A percentile compares a stretch with the other conserved stretches of the same genome.
These are phyloP conservation scores for Petaurus breviceps DNA, from an alignment of 2,113 vertebrate genomes.

Conservation along the genomic window DNA sequence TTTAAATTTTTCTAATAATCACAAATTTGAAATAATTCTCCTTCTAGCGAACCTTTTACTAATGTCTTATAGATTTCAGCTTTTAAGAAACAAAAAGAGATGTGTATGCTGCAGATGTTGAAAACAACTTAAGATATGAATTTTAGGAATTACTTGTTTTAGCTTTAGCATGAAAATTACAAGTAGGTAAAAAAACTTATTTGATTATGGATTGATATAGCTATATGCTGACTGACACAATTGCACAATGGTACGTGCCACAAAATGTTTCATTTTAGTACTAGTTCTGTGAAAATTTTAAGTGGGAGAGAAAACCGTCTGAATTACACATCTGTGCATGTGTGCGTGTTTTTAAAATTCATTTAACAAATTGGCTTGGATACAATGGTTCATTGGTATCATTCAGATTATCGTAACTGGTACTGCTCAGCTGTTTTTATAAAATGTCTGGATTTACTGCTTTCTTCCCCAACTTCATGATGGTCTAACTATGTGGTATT, in stretches of 20 bases:
- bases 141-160: constrained; percentile 53
- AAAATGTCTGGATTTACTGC: constrained; percentile 44
- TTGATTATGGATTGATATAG: constrained; percentile 67
- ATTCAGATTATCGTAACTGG: constrained; percentile 77
- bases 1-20: not conserved
- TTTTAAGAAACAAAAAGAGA: constrained; percentile 26
- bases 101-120: constrained; percentile 9
- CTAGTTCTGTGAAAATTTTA: constrained; percentile 67
- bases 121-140: constrained; percentile 30
- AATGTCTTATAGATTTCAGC: not conserved
- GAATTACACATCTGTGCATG: constrained; percentile 51
- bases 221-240: constrained; percentile 69
- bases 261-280: constrained; percentile 77
- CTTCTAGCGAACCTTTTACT: constrained; percentile 2
- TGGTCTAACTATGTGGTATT: constrained; percentile 29
- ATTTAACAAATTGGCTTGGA: constrained; percentile 58
- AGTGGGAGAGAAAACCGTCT: constrained; percentile 48
- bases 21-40: constrained; percentile 36
- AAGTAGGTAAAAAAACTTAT: constrained; percentile 57
- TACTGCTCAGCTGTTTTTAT: constrained; percentile 71
- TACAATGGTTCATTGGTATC: constrained; percentile 65
- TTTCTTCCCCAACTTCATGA: constrained; percentile 43
- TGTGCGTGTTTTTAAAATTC: constrained; percentile 34
- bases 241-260: constrained; percentile 62
- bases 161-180: constrained; percentile 55